phyloP scores from a whole-genome alignment of 1,140 invertebrate genomes.

The Tetramorium simillimum region DNA sequence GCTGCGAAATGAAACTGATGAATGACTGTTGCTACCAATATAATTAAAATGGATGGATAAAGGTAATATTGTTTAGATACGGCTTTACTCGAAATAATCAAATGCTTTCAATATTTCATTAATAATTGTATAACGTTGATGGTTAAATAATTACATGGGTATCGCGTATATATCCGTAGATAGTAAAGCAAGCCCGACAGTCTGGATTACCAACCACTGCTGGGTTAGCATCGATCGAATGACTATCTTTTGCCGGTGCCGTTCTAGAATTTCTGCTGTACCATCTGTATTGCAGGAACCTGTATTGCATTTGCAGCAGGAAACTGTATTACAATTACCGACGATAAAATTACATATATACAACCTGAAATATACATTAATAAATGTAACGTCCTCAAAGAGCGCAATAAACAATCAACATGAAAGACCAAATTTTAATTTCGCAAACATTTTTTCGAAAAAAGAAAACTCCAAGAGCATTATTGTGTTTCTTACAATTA shows the following conservation, averaged over 20 bases:
- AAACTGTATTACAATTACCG: conserved; percentile 13
- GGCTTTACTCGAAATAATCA: not conserved
- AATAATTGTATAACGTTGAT: not conserved
- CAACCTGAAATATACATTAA: not conserved
- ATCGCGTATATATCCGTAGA: not conserved
- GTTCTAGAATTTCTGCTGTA: conserved; percentile 22
- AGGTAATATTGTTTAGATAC: not conserved
- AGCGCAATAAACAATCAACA: not conserved
- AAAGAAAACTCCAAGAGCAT: not conserved
- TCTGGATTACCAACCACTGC: not conserved
- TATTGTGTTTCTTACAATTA: not conserved
- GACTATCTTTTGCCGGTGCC: not conserved
- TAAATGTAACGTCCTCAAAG: not conserved
- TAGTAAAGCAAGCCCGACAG: not conserved
- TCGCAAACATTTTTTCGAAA: not conserved
- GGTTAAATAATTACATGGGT: not conserved
- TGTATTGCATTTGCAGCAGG: not conserved
- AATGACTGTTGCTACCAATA: not conserved
- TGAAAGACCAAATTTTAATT: not conserved
- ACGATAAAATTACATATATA: not conserved
- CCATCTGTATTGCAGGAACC: conserved; percentile 9
- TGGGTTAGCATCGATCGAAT: conserved; percentile 29
- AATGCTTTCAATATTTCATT: not conserved
- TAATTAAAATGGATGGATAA: conserved; percentile 25
- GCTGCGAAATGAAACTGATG: not conserved